These are phyloP conservation scores for Platerodrilus igneus DNA, from an alignment of 2,888 invertebrate species.

Conservation along the genomic window DNA sequence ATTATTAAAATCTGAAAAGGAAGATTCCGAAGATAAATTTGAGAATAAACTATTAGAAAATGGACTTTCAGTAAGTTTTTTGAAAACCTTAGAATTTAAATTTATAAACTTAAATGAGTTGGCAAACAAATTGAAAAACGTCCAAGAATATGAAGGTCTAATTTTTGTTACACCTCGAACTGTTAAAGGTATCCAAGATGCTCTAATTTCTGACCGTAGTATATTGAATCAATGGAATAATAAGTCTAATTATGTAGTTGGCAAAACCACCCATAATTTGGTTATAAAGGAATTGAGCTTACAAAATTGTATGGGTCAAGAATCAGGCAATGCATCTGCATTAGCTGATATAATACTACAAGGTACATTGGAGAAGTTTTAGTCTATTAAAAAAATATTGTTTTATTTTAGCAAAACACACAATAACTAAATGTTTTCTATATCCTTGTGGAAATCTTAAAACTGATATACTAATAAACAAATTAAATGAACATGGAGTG, in stretches of 20 bases:
- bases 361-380: constrained; percentile 35
- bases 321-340: constrained; percentile 53
- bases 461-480: constrained; percentile 49
- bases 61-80: constrained; percentile 48
- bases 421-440: constrained; percentile 47
- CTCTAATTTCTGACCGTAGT: constrained; percentile 38
- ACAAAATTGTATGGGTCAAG: constrained; percentile 51
- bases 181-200: constrained; percentile 49
- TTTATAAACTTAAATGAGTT: constrained; percentile 50
- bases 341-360: constrained; percentile 51
- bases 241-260: constrained; percentile 52
- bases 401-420: constrained; percentile 39
- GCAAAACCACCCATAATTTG: constrained; percentile 52
- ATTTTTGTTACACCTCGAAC: constrained; percentile 57
- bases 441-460: constrained; percentile 57
- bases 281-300: constrained; percentile 47
- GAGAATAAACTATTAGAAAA: constrained; percentile 45
- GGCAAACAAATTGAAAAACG: constrained; percentile 44
- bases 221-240: constrained; percentile 42
- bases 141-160: constrained; percentile 50
- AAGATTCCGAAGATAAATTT: constrained; percentile 47
- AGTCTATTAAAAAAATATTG: background rate
- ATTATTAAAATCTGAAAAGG: constrained; percentile 41
- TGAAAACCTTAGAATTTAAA: constrained; percentile 52
- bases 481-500: constrained; percentile 46